Evolutionary conservation across 2,113 vertebrate genomes (phyloP).

Genomic region (Formicarius rufipectus): DNA sequence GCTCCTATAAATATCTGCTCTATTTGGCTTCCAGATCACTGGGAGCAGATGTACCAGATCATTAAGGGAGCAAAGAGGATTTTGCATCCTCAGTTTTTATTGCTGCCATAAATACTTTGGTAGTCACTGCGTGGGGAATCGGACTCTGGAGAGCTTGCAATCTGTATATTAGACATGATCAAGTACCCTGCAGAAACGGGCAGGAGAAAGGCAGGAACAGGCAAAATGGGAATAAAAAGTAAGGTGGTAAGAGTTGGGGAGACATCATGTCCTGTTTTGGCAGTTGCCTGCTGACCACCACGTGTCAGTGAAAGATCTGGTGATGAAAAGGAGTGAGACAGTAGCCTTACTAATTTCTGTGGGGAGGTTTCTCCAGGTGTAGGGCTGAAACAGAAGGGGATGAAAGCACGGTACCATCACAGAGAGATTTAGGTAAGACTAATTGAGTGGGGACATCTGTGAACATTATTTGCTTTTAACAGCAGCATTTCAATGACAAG

Average conservation of each 20-base stretch:
- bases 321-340: neutral
- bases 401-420: neutral
- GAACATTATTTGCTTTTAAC: neutral
- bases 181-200: neutral
- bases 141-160: neutral
- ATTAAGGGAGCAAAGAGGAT: neutral
- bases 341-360: neutral
- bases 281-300: neutral
- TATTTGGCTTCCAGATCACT: constrained; percentile 4
- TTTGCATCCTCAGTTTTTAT: neutral
- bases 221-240: neutral
- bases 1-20: constrained; percentile 12
- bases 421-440: neutral
- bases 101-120: neutral
- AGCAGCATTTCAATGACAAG: neutral
- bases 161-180: neutral
- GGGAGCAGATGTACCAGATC: neutral
- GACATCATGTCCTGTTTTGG: neutral
- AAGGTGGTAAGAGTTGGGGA: neutral
- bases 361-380: neutral
- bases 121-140: neutral
- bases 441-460: neutral
- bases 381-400: neutral
- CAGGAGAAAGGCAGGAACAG: neutral
- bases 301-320: neutral